Percentiles rank a stretch among this genome's conserved stretches.
Evolutionary conservation across 2,888 invertebrate genomes (phyloP).

Genomic region (Isoperla grammatica): DNA sequence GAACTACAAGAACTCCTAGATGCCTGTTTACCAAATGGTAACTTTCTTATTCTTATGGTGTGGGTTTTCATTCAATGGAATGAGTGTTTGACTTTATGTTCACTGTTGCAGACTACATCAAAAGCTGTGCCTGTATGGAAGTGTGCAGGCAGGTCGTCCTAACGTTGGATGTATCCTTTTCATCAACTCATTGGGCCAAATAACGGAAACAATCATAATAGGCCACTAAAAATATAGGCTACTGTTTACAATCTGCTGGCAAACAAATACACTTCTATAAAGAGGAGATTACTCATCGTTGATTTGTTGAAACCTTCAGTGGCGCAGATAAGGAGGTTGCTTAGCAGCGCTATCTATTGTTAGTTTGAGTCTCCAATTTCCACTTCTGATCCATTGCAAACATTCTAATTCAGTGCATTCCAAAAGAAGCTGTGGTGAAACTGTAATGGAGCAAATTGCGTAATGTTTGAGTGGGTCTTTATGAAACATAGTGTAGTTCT

Average conservation of each 20-base stretch:
- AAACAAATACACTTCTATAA: too few relatives aligned
- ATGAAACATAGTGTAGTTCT: too few relatives aligned
- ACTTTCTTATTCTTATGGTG: slow-evolving; percentile 22
- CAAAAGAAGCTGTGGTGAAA: too few relatives aligned
- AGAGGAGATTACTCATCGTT: too few relatives aligned
- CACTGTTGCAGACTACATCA: slow-evolving; percentile 69
- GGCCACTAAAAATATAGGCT: not conserved
- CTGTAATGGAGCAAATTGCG: too few relatives aligned
- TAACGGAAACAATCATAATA: not conserved
- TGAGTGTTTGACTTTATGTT: not conserved
- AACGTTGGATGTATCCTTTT: slow-evolving; percentile 78
- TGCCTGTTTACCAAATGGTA: slow-evolving; percentile 80
- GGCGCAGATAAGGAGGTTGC: too few relatives aligned
- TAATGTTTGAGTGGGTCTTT: too few relatives aligned
- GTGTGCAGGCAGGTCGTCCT: slow-evolving; percentile 87
- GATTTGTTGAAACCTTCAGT: too few relatives aligned
- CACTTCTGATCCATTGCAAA: too few relatives aligned
- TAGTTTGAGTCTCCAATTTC: too few relatives aligned
- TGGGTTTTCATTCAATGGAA: not conserved
- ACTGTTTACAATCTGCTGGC: slow-evolving; percentile 34
- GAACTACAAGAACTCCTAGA: slow-evolving; percentile 86
- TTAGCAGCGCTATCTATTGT: too few relatives aligned
- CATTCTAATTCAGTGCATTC: too few relatives aligned
- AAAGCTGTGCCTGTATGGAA: slow-evolving; percentile 87
- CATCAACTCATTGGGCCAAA: not conserved